Evolutionary conservation across 2,888 invertebrate species (phyloP), one percentile per base, ranked within the genome.

Genomic region (Adelphocoris suturalis): DNA sequence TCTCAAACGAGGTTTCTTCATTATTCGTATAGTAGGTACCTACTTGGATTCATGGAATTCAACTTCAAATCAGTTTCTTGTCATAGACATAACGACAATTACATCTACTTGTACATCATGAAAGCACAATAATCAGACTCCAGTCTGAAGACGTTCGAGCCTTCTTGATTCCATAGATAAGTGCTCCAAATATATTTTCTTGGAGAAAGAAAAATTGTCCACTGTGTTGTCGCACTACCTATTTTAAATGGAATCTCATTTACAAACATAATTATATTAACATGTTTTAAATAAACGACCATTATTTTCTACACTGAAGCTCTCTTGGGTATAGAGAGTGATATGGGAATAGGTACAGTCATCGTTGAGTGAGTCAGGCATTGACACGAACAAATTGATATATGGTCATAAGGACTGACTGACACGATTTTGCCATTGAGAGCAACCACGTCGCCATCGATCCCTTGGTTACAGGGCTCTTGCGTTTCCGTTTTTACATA

Each of bases 361-460:
- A 84, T 68, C 28, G 28, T 89, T 47, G 89, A 89, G 81, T 89
- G 91, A 0, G 90, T 90, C 14, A 91, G 84, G 27, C 94, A 94
- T 91, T 93, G 93, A 92, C 94, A 94, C 91, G 94, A 94, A 92
- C 94, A 94, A n/a, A 94, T 93, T 27, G 90, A 75, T 23, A 89
- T 37, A 48, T 89, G 89, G 52, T 91, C 90, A 81, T 93, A 92
- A 91, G 94, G 94, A 89, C 97, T 97, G 92, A 84, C 47, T 9
- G 97, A 96, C 92, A 98, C 94, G 92, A 98, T 97, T 92, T 97
- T 98, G 90, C 98, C 98, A 93, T 98, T 98, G 78, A 98, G 97
- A 91, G 98, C 98, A 94, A 99, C 98, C 92, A 99, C 98, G 95
- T 99, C 99, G 91, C 99, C 99, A 93, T 99, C 99, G 91, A 99